Evolutionary conservation across 2,888 invertebrate genomes (phyloP).

Genomic region (Drosophila imparisetae): DNA sequence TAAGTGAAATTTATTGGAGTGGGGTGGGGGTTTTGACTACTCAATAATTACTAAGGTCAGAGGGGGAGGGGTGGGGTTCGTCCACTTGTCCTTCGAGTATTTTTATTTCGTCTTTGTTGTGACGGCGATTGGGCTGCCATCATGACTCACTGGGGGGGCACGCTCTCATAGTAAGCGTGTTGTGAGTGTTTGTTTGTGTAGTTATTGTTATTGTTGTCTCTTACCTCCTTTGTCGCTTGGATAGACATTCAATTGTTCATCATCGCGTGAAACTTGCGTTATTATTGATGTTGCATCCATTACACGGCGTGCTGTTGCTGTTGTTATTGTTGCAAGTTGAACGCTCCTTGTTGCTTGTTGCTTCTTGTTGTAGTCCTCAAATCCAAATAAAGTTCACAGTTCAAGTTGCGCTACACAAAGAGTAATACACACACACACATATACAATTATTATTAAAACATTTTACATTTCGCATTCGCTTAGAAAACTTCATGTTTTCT

Average conservation of each 20-base stretch:
- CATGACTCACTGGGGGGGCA: constrained; percentile 61
- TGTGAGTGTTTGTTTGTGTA: background rate
- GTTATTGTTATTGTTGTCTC: constrained; percentile 24
- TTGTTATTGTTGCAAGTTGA: constrained; percentile 44
- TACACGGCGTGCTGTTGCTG: constrained; percentile 82
- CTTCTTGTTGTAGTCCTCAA: constrained; percentile 29
- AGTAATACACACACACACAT: constrained; percentile 56
- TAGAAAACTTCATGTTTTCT: constrained; percentile 67
- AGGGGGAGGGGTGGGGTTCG: constrained; percentile 34
- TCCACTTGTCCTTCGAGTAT: constrained; percentile 70
- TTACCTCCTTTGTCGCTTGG: constrained; percentile 92
- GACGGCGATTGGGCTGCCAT: constrained; percentile 57
- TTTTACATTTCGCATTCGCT: constrained; percentile 53
- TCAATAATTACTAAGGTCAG: constrained; percentile 52
- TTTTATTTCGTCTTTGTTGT: constrained; percentile 70
- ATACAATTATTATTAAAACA: constrained; percentile 46
- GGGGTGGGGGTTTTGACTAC: constrained; percentile 5
- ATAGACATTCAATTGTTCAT: constrained; percentile 94
- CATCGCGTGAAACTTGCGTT: constrained; percentile 98
- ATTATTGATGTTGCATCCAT: constrained; percentile 99
- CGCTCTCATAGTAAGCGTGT: background rate
- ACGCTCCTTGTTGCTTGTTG: constrained; percentile 31
- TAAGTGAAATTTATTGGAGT: constrained; percentile 41
- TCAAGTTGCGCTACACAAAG: constrained; percentile 52
- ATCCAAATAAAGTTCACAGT: constrained; percentile 31